Base-by-base conservation (phyloP, 2,797 vertebrate species). In the Decapterus maruadsi region DNA sequence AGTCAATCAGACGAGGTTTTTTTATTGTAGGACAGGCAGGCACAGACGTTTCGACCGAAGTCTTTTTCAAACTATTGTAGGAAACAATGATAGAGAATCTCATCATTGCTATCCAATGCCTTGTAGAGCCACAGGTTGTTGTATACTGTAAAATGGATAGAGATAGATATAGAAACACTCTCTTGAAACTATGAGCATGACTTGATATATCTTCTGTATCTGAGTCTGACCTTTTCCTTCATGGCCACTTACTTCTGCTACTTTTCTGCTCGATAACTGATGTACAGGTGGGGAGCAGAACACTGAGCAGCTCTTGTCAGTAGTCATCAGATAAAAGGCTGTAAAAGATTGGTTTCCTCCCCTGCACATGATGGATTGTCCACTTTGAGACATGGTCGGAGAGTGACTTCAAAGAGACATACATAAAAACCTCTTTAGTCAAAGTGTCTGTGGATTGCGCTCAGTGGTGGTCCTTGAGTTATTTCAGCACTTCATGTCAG, bases 401-500 rank as follows among this genome's bases (percentile, higher is more conserved):
- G 29, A 48, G 16, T 17, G 57, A 20, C 58, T 67, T 84, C 72
- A 72, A 80, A 77, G 22, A 56, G 19, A 59, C 46, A 70, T 34
- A 13, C 50, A 34, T 9, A 45, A n/a, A 72, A 46, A 69, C 72
- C 3, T 69, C 51, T 67, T 74, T 11, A 66, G 54, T 83, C 56
- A 78, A 57, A 68, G 66, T 77, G 68, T 75, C 26, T 1, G 26
- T 51, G 1, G 13, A 48, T 48, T 17, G 17, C 17, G 17, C 17
- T 48, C 45, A 9, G 20, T 62, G 75, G 73, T 51, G 38, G 63
- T 83, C 63, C 67, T 31, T 1, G 48, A 66, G 46, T 74, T 80
- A 79, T 84, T 82, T 83, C 42, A 78, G 60, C 48, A n/a, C 53
- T 71, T 56, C 38, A 3, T 56, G 61, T 68, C 77, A 72, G 67